Evolutionary conservation across 1,140 invertebrate genomes (phyloP), one percentile per base, ranked within the genome.

Genomic region (Calycopis cecrops): DNA sequence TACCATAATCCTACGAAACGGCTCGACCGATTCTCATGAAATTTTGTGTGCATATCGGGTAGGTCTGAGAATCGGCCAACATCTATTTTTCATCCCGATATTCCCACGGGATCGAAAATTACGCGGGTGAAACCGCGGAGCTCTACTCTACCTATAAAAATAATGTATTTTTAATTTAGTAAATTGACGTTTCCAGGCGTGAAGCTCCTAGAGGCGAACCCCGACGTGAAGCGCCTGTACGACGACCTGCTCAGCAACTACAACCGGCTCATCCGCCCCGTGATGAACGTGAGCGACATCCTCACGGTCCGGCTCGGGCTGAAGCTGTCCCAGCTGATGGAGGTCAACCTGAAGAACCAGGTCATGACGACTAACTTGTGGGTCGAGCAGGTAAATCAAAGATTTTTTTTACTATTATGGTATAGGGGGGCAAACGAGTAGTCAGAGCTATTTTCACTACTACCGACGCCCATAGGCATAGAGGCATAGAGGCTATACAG

Each of bases 291-390:
- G 72, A 95, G 93, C 0, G 97, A 99, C 84, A 96, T 95, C 18
- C 88, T 99, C 16, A 97, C 95, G 0, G 97, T 99, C 18, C 93
- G 94, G 88, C 86, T 99, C 56, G 94, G 96, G 3, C 90, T 99
- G 11, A 97, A 98, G 76, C 84, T 99, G 48, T 98, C 97, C 0
- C 97, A 99, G 82, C 90, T 99, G 17, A 98, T 99, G 78, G 97
- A 99, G 87, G 97, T 99, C 88, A 97, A 97, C 79, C 73, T 97
- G 48, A 96, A 96, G 79, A 97, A 96, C 85, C 96, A 98, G 87
- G 95, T 98, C 37, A 97, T 98, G 95, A 98, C 96, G 9, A 97
- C 96, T 0, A 98, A 98, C 81, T 90, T 98, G 11, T 98, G 96
- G 97, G 94, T 98, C 4, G 94, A 97, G 67, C 95, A 96, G 91